Evolutionary conservation across 2,797 vertebrate genomes (phyloP), one percentile per base, ranked within the genome.

Genomic region (Enteromius afrohamiltoni): DNA sequence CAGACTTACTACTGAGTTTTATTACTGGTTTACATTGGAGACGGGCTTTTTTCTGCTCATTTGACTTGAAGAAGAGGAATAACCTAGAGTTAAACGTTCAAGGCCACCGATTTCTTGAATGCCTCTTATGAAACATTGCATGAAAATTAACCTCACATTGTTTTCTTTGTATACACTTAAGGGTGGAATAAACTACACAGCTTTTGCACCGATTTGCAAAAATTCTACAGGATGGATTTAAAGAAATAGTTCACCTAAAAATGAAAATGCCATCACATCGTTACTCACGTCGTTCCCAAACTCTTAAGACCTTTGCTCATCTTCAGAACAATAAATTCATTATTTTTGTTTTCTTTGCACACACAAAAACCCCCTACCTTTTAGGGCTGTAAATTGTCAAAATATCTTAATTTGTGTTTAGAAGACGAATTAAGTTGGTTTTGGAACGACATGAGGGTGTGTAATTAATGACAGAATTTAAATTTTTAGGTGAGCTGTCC

Each of bases 1-100:
- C 67, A 65, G 64, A 85, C 79, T 85, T 85, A 87, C 87, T 82
- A 74, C 40, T 71, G 47, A 26, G 34, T 42, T 83, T 88, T 77
- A 85, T 79, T 83, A 16, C 60, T 37, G 62, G 77, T 79, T 86
- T 87, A 85, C 83, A 77, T 78, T 82, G 68, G 69, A 74, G 58
- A 51, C 14, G 19, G 60, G n/a, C 21, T 79, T 74, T 81, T 64
- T 37, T 1, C 85, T 60, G 45, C 21, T 60, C 45, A 23, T 80
- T 77, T 77, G 79, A 86, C 71, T 53, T 26, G 45, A 60, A 42
- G 83, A 81, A 82, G 69, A 79, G 64, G 76, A 83, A 82, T 85
- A 75, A 84, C 53, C 14, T 1, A 34, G 29, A 23, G 51, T 75
- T 76, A 23, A 76, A 42, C 49, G 70, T n/a, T 60, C 23, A 55